Percentiles rank a stretch among this genome's conserved stretches.
Conservation (phyloP, 1,140 invertebrate genomes). For the Cydia amplana region DNA sequence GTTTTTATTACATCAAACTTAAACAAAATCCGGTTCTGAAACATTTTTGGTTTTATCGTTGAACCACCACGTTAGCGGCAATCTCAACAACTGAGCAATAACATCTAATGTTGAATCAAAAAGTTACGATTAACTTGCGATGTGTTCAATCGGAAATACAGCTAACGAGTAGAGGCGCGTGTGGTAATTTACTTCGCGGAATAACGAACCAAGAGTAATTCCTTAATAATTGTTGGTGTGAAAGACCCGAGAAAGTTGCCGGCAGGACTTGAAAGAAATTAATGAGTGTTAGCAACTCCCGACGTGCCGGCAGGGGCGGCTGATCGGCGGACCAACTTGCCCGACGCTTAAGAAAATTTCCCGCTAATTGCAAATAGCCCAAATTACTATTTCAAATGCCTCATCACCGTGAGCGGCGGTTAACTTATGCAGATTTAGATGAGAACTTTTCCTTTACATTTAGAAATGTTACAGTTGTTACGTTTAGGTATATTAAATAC, state of each 20-base stretch:
- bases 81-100: slow-evolving; percentile 3
- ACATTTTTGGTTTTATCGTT: neutral
- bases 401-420: slow-evolving; percentile 37
- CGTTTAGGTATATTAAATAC: neutral
- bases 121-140: slow-evolving; percentile 45
- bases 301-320: slow-evolving; percentile 60
- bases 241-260: slow-evolving; percentile 57
- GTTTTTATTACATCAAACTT: slow-evolving; percentile 14
- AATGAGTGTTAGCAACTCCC: slow-evolving; percentile 75
- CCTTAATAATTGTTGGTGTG: slow-evolving; percentile 59
- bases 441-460: neutral
- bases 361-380: slow-evolving; percentile 61
- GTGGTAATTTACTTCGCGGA: slow-evolving; percentile 44
- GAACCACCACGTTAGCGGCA: neutral
- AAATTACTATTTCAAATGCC: slow-evolving; percentile 46
- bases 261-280: slow-evolving; percentile 73
- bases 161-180: slow-evolving; percentile 45
- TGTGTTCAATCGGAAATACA: slow-evolving; percentile 46
- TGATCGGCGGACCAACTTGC: slow-evolving; percentile 59
- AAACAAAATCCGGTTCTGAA: neutral
- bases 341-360: slow-evolving; percentile 65
- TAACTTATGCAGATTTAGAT: slow-evolving; percentile 18
- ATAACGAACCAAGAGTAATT: slow-evolving; percentile 64
- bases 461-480: neutral
- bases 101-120: slow-evolving; percentile 32